Conservation (phyloP, 1,140 invertebrate species). For the Vanessa tameamea region DNA sequence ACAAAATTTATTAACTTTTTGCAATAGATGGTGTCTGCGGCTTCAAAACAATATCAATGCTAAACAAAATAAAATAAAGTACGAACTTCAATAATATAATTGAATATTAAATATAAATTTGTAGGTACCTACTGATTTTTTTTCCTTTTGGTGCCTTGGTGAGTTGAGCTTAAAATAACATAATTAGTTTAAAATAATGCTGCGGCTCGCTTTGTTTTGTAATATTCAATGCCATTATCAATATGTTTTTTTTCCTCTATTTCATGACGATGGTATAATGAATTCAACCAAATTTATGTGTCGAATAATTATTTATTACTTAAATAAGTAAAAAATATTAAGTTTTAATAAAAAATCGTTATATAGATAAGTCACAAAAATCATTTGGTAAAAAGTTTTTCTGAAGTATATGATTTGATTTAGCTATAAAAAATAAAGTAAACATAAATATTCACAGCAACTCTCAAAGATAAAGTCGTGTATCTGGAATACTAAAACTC, state of each 20-base stretch:
- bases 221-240: constrained; percentile 1
- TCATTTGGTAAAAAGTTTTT: neutral
- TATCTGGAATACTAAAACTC: constrained; percentile 22
- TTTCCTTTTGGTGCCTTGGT: too few relatives aligned
- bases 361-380: neutral
- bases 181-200: too few relatives aligned
- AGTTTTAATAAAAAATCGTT: neutral
- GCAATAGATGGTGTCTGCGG: constrained; percentile 60
- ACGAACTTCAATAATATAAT: neutral
- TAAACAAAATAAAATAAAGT: neutral
- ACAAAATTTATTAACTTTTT: constrained; percentile 1
- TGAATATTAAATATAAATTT: neutral
- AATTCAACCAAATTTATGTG: neutral
- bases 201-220: neutral
- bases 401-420: constrained; percentile 14
- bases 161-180: too few relatives aligned
- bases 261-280: neutral
- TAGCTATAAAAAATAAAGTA: constrained; percentile 18
- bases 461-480: constrained; percentile 24
- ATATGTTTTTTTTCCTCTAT: neutral
- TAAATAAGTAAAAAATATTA: too few relatives aligned
- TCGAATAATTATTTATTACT: neutral
- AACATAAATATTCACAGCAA: constrained; percentile 22
- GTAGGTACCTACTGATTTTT: too few relatives aligned
- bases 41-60: constrained; percentile 47